These are phyloP conservation scores for Tauraco erythrolophus DNA, from an alignment of 2,113 vertebrate genomes.

Conservation along the genomic window DNA sequence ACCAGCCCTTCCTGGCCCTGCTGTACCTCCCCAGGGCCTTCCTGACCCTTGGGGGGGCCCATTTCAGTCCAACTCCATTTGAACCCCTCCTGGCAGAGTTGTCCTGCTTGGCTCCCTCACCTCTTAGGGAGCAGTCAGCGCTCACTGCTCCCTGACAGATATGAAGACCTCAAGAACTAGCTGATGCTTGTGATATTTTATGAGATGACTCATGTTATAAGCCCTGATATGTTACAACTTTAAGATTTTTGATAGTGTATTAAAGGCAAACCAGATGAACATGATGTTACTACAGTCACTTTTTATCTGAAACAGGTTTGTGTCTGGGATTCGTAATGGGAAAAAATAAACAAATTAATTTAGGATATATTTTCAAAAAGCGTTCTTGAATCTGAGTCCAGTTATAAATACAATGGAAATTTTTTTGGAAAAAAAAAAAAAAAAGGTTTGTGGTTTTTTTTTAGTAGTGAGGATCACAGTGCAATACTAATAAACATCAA, in stretches of 20 bases:
- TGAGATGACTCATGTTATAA: background rate
- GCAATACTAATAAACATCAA: background rate
- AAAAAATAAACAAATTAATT: background rate
- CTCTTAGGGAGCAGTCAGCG: background rate
- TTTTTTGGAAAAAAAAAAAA: rapidly evolving
- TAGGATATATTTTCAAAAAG: background rate
- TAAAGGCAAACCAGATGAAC: background rate
- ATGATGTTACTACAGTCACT: background rate
- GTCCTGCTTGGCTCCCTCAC: background rate
- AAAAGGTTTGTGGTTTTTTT: background rate
- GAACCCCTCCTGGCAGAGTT: background rate
- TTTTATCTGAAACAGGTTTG: background rate
- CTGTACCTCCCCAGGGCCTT: background rate
- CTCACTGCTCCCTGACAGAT: background rate
- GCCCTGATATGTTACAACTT: background rate
- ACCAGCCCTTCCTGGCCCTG: background rate
- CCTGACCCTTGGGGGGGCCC: rapidly evolving
- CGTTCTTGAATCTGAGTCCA: background rate
- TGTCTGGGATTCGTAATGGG: background rate
- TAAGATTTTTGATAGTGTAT: background rate
- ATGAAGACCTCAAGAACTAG: background rate
- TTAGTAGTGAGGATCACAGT: background rate
- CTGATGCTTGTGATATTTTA: background rate
- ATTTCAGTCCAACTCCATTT: background rate
- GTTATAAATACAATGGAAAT: background rate